Evolutionary conservation across 2,113 vertebrate species (phyloP), one percentile per base, ranked within the genome.

Genomic region (Carassius carassius): DNA sequence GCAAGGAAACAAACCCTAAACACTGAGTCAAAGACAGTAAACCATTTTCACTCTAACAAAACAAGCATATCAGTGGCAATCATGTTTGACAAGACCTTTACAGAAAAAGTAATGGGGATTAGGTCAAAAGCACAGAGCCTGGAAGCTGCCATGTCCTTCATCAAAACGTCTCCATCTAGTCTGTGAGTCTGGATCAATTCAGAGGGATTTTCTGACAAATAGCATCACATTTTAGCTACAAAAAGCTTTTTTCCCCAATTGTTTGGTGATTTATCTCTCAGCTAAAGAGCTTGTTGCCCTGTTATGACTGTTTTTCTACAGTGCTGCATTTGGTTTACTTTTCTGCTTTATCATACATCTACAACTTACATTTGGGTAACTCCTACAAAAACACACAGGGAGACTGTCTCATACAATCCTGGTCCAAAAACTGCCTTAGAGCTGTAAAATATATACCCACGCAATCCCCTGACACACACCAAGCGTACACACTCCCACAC

Each of bases 31-130:
- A 76, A 74, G 58, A 78, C 35, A 65, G 35, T 79, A 78, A 16
- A 67, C 49, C 92, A 91, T 81, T 89, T 88, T 87, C 87, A 87
- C 65, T 84, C 86, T 86, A 84, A 88, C 85, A 90, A 88, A 85
- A 70, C 78, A 86, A 62, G 29, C 91, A 90, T 90, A 90, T 91
- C 91, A 82, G 75, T 81, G 81, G 84, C 65, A 85, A 51, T 73
- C 75, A 70, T 80, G 82, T 92, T 89, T 92, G 87, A 86, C 89
- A 78, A 84, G 83, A 44, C 83, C 84, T 86, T 84, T 63, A 51
- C 17, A 83, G 67, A 77, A 58, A 88, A 81, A 83, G 69, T 51
- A 81, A 29, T 56, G 67, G 81, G 82, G 51, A 78, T 65, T 29
- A 32, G n/a, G 13, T 49, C 17, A 62, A 84, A 80, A 12, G 12